Evolutionary conservation across 2,797 vertebrate genomes (phyloP).

Genomic region (Megalops cyprinoides): DNA sequence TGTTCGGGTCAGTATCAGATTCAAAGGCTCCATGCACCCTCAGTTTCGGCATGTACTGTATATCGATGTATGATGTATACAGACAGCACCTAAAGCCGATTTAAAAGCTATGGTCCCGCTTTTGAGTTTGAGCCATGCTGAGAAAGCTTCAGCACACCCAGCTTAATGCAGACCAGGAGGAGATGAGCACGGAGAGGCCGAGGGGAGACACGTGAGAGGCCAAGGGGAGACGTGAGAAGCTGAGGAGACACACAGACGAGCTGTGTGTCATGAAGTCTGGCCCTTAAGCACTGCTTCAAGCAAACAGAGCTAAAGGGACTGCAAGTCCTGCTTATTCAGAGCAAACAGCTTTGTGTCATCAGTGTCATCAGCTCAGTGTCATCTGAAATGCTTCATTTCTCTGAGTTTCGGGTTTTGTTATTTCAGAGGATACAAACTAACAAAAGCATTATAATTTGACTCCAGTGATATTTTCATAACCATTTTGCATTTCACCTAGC

Average conservation of each 20-base stretch:
- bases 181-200: slow-evolving; percentile 7
- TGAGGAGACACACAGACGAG: too few relatives aligned
- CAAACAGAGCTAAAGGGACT: slow-evolving; percentile 24
- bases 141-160: slow-evolving; percentile 41
- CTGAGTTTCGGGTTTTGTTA: not conserved
- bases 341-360: slow-evolving; percentile 4
- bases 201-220: too few relatives aligned
- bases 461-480: not conserved
- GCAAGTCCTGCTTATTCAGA: not conserved
- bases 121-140: slow-evolving; percentile 43
- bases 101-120: slow-evolving; percentile 34
- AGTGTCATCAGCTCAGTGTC: slow-evolving; percentile 16
- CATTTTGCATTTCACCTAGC: not conserved
- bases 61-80: slow-evolving; percentile 32
- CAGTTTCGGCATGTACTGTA: too few relatives aligned
- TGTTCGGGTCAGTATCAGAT: slow-evolving; percentile 42
- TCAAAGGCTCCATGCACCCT: not conserved
- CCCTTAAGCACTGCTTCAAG: not conserved
- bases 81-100: slow-evolving; percentile 22
- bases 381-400: not conserved
- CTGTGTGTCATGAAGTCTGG: not conserved
- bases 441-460: not conserved
- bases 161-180: slow-evolving; percentile 44
- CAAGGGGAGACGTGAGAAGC: slow-evolving; percentile 4
- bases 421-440: not conserved